Percentiles rank a stretch among this genome's conserved stretches.
Evolutionary conservation across 2,113 vertebrate genomes (phyloP).

Genomic region (Atractosteus spatula): DNA sequence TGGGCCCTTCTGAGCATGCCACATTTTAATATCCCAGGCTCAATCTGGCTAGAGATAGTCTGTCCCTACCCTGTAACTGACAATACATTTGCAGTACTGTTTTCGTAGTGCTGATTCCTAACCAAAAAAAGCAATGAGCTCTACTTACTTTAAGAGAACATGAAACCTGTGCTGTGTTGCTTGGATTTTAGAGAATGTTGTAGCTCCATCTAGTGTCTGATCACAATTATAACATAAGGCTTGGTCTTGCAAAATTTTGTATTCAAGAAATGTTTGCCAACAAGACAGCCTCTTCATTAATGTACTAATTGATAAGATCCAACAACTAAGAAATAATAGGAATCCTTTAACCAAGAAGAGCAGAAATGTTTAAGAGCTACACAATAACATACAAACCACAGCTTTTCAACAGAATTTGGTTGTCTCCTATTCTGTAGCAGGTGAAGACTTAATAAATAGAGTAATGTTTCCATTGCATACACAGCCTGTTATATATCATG

Average conservation of each 20-base stretch:
- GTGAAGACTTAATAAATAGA: neutral
- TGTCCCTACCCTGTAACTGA: neutral
- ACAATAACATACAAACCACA: neutral
- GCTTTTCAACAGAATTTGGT: neutral
- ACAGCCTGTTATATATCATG: neutral
- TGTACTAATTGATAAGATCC: neutral
- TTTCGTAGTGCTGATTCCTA: neutral
- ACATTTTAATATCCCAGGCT: neutral
- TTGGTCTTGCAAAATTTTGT: no score
- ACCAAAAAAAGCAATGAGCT: neutral
- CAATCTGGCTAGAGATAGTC: neutral
- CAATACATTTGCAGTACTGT: neutral
- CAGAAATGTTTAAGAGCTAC: neutral
- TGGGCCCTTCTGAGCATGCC: no score
- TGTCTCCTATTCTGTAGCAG: neutral
- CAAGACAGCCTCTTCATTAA: no score
- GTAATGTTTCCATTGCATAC: neutral
- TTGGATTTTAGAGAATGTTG: no score
- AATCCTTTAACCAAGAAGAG: neutral
- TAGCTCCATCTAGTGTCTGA: no score
- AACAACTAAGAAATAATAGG: neutral
- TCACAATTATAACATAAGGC: no score
- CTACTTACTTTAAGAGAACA: neutral
- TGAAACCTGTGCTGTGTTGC: neutral
- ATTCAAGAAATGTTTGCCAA: no score